Percentiles rank a stretch among this genome's conserved stretches.
Evolutionary conservation across 2,113 vertebrate species (phyloP).

Genomic region (Verasper variegatus): DNA sequence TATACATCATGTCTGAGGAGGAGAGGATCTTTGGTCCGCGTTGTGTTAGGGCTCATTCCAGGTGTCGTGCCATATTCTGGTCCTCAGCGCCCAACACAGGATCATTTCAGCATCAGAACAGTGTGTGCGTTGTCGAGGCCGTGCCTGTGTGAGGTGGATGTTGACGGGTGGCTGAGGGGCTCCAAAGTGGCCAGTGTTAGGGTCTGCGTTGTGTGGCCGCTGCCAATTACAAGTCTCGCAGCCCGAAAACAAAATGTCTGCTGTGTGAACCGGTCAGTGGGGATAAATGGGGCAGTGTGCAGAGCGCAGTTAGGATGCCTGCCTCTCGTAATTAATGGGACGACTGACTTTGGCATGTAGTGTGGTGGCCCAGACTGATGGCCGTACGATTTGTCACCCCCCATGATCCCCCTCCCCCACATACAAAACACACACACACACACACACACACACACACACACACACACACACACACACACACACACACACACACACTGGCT

Average conservation of each 20-base stretch:
- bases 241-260: constrained; percentile 71
- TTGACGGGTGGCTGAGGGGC: constrained; percentile 71
- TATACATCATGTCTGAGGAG: constrained; percentile 2
- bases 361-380: constrained; percentile 58
- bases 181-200: constrained; percentile 74
- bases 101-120: constrained; percentile 64
- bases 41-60: constrained; percentile 39
- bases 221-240: constrained; percentile 62
- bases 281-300: constrained; percentile 77
- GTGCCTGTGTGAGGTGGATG: constrained; percentile 68
- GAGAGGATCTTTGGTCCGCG: constrained; percentile 18
- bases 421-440: constrained; percentile 11
- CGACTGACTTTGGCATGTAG: constrained; percentile 61
- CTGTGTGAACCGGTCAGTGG: constrained; percentile 62
- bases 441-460: background rate
- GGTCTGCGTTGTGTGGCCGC: constrained; percentile 71
- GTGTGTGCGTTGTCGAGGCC: constrained; percentile 58
- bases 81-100: constrained; percentile 33
- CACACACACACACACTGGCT: background rate
- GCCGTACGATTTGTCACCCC: constrained; percentile 62
- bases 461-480: constrained; percentile 4
- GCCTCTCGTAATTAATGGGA: constrained; percentile 76
- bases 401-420: constrained; percentile 24
- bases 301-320: constrained; percentile 34
- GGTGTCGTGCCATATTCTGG: constrained; percentile 26